These are phyloP conservation scores for Lordiphosa mommai DNA, from an alignment of 1,140 invertebrate genomes.

Conservation along the genomic window DNA sequence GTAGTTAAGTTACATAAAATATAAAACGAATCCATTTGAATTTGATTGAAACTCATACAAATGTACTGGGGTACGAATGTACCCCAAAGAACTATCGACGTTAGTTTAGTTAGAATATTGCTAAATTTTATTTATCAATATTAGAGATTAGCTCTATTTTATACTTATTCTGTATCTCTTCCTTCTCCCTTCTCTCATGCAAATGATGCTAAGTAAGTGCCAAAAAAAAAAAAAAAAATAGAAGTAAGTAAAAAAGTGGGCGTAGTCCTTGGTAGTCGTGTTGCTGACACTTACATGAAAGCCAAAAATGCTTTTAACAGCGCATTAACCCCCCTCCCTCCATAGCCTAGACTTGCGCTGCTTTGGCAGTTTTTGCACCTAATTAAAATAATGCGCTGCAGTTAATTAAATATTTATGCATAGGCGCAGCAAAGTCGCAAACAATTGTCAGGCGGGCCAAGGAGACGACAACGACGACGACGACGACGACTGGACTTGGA, in stretches of 20 bases:
- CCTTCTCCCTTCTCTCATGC: too few species aligned
- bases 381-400: constrained; percentile 80
- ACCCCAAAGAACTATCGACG: too few species aligned
- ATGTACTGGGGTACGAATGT: too few species aligned
- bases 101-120: too few species aligned
- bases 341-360: not conserved
- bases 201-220: constrained; percentile 10
- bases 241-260: constrained; percentile 15
- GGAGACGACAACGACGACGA: too few species aligned
- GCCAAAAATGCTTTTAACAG: constrained; percentile 29
- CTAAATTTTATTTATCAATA: too few species aligned
- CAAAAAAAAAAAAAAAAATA: constrained; percentile 10
- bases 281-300: constrained; percentile 16
- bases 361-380: constrained; percentile 63
- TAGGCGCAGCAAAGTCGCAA: constrained; percentile 50
- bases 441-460: constrained; percentile 20
- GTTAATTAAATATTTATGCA: constrained; percentile 80
- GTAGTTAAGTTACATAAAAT: too few species aligned
- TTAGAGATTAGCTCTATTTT: too few species aligned
- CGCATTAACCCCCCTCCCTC: constrained; percentile 12
- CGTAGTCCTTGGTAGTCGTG: constrained; percentile 1
- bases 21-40: too few species aligned
- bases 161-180: too few species aligned
- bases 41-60: too few species aligned
- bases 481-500: too few species aligned